Conservation (phyloP, 2,888 invertebrate species). For the Willowsia nigromaculata region DNA sequence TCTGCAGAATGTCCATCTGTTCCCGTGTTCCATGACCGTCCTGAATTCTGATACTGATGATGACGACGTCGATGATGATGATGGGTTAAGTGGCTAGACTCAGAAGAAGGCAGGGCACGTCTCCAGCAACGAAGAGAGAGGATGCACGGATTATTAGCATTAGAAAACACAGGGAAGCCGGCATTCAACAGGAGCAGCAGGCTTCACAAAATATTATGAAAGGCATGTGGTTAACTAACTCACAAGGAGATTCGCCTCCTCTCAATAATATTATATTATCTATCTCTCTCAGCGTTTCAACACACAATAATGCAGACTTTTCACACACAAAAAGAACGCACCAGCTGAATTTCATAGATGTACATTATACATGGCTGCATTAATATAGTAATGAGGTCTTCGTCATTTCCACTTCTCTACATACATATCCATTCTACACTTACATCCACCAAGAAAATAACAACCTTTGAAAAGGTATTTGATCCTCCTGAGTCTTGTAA, state of each 20-base stretch:
- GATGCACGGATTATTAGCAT: slow-evolving; percentile 73
- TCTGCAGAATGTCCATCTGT: slow-evolving; percentile 65
- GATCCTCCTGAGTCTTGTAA: slow-evolving; percentile 49
- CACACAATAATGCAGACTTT: slow-evolving; percentile 39
- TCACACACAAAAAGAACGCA: slow-evolving; percentile 16
- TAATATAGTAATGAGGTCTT: background rate
- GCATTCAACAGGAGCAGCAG: slow-evolving; percentile 69
- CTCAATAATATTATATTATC: slow-evolving; percentile 6
- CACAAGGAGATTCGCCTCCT: slow-evolving; percentile 66
- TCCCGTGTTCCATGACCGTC: slow-evolving; percentile 59
- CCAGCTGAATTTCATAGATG: slow-evolving; percentile 34
- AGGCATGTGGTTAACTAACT: slow-evolving; percentile 70
- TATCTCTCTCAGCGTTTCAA: slow-evolving; percentile 21
- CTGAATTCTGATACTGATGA: slow-evolving; percentile 40
- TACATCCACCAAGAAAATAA: background rate
- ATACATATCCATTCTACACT: background rate
- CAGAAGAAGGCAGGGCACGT: slow-evolving; percentile 72
- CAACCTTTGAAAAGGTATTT: slow-evolving; percentile 22
- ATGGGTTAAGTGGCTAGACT: slow-evolving; percentile 72
- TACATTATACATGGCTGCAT: too few relatives aligned
- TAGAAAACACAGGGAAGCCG: slow-evolving; percentile 68
- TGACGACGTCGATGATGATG: slow-evolving; percentile 50
- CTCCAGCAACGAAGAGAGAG: slow-evolving; percentile 54
- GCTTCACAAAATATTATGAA: slow-evolving; percentile 71
- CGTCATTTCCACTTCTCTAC: background rate